These are phyloP conservation scores for Orthosia incerta DNA, from an alignment of 2,888 invertebrate genomes.

Conservation along the genomic window DNA sequence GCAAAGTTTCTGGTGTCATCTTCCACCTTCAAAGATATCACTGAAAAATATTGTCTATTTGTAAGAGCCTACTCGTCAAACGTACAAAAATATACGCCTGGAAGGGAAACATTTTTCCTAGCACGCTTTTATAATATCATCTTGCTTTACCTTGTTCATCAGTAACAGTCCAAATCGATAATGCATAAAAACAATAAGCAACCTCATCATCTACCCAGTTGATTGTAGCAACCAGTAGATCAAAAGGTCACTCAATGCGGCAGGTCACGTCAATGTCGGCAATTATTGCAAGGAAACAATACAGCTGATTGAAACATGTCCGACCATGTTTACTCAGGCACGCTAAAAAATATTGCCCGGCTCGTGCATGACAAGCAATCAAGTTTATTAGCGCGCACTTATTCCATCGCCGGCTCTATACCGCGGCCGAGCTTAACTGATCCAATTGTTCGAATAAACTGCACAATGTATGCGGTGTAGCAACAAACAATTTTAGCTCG, in stretches of 20 bases:
- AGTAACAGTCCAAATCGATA: background rate
- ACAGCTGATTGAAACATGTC: slow-evolving; percentile 53
- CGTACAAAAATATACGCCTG: background rate
- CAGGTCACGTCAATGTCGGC: no score
- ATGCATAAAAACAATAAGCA: background rate
- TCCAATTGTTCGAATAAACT: slow-evolving; percentile 57
- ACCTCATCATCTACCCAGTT: no score
- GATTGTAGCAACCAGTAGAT: no score
- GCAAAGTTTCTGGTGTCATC: background rate
- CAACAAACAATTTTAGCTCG: slow-evolving; percentile 26
- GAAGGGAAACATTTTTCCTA: background rate
- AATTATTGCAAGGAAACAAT: slow-evolving; percentile 19
- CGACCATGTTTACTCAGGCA: slow-evolving; percentile 19
- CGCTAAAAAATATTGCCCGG: slow-evolving; percentile 38
- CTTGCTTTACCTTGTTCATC: background rate
- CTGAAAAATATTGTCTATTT: background rate
- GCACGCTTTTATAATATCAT: background rate
- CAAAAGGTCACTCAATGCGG: no score
- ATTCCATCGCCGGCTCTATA: slow-evolving; percentile 38
- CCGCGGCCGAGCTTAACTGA: slow-evolving; percentile 41
- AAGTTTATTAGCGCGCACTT: slow-evolving; percentile 60
- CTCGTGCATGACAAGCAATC: slow-evolving; percentile 50
- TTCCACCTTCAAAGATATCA: background rate
- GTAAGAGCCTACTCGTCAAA: background rate
- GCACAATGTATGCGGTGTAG: slow-evolving; percentile 45